Evolutionary conservation across 2,113 vertebrate species (phyloP), one percentile per base, ranked within the genome.

Genomic region (Melanerpes formicivorus): DNA sequence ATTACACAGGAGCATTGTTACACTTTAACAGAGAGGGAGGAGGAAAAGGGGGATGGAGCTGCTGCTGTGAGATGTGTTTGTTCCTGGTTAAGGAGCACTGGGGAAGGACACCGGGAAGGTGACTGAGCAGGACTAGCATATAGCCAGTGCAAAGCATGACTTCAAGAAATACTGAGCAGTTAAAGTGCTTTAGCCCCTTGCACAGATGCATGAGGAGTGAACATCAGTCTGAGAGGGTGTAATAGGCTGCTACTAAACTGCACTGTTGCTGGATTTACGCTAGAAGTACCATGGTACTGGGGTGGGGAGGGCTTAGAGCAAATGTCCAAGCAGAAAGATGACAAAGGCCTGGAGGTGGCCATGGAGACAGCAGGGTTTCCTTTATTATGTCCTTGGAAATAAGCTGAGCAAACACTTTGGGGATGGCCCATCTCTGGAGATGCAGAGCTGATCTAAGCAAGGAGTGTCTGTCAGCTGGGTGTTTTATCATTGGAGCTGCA

Each of bases 391-490:
- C 79, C 81, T 91, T 42, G 34, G 60, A 55, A 95, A 89, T 63
- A 48, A 82, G 84, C 95, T 93, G 94, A 92, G 46, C 81, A 76
- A 48, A 73, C 81, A 7, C 73, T 93, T 65, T 26, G 11, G 13
- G 44, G 18, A 65, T 26, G 75, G 60, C 65, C 4, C 48, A 4
- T 16, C 64, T 73, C 10, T 72, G 0, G 78, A 84, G 60, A 60
- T 77, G 71, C 55, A 92, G 78, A 88, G 95, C 93, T 93, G 90
- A 92, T 29, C 34, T 84, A 79, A 90, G 92, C 86, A 81, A 37
- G 80, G 84, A 89, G 62, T 46, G 59, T 56, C 66, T 60, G 11
- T 50, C 6, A n/a, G 48, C 7, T 52, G 18, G 58, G 60, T 25
- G 4, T 77, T 84, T 84, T 46, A 26, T 63, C 40, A 7, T 27